A percentile compares a stretch with the other conserved stretches of the same genome.
phyloP scores from a whole-genome alignment of 2,888 invertebrate species.

The Leptarthrus brevirostris region DNA sequence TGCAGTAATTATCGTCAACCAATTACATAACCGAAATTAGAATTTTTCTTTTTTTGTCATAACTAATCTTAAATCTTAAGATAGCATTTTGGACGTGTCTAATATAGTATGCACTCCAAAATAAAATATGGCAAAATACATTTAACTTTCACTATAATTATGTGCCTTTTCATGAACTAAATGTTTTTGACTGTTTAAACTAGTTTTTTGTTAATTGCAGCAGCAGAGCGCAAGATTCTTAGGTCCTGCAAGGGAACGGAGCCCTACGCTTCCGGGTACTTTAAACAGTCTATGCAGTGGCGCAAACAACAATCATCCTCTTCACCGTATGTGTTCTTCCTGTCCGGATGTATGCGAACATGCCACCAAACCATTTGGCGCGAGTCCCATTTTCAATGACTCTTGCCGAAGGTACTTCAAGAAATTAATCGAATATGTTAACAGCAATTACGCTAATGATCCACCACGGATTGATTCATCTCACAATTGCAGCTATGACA shows the following conservation, averaged over 20 bases:
- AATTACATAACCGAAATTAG: too few species aligned
- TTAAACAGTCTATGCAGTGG: slow-evolving; percentile 59
- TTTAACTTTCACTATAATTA: too few species aligned
- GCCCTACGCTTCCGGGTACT: slow-evolving; percentile 66
- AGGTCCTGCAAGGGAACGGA: slow-evolving; percentile 68
- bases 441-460: slow-evolving; percentile 46
- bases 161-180: too few species aligned
- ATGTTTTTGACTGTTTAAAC: too few species aligned
- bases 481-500: slow-evolving; percentile 62
- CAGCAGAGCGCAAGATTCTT: slow-evolving; percentile 69
- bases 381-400: slow-evolving; percentile 62
- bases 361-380: slow-evolving; percentile 62
- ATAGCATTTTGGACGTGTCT: too few species aligned
- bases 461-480: slow-evolving; percentile 46
- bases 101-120: too few species aligned
- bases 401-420: slow-evolving; percentile 65
- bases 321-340: slow-evolving; percentile 66
- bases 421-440: slow-evolving; percentile 50
- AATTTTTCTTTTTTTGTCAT: too few species aligned
- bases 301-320: slow-evolving; percentile 64
- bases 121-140: too few species aligned
- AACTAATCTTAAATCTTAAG: too few species aligned
- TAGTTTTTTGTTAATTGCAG: slow-evolving; percentile 58
- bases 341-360: slow-evolving; percentile 67
- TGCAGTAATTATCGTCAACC: too few species aligned